Percentiles rank a stretch among this genome's conserved stretches.
Conservation (phyloP, 2,797 vertebrate genomes). For the Danio aesculapii region DNA sequence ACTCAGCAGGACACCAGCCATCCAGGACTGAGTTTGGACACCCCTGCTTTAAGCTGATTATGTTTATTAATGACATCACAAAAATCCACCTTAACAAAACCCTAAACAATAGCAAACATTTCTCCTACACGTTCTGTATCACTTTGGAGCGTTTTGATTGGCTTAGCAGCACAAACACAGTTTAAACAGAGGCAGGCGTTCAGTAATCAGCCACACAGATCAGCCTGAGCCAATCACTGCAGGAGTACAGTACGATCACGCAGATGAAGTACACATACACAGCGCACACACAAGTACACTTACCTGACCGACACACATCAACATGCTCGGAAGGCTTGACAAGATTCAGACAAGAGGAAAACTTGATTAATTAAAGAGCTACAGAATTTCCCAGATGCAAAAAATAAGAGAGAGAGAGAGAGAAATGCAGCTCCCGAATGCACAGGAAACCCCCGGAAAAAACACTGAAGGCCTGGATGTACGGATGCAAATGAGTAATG, state of each 20-base stretch:
- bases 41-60: too few relatives aligned
- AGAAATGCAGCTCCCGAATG: conserved; percentile 27
- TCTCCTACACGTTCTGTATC: conserved; percentile 1
- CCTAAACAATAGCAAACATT: background rate
- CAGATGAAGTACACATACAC: background rate
- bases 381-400: conserved; percentile 1
- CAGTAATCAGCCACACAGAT: conserved; percentile 41
- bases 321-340: conserved; percentile 24
- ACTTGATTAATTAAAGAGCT: conserved; percentile 27
- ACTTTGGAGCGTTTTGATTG: conserved; percentile 22
- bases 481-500: conserved; percentile 41
- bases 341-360: conserved; percentile 50
- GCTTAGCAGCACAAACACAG: conserved; percentile 38
- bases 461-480: background rate
- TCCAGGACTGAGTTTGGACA: too few relatives aligned
- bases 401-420: conserved; percentile 48
- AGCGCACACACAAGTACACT: background rate
- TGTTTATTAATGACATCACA: background rate
- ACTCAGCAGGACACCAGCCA: too few relatives aligned
- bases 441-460: conserved; percentile 37
- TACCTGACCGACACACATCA: conserved; percentile 36
- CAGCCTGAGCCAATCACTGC: conserved; percentile 23
- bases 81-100: background rate
- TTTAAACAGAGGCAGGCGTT: conserved; percentile 34
- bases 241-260: background rate